Evolutionary conservation across 2,888 invertebrate species (phyloP), one percentile per base, ranked within the genome.

Genomic region (Oeneis ivallda): DNA sequence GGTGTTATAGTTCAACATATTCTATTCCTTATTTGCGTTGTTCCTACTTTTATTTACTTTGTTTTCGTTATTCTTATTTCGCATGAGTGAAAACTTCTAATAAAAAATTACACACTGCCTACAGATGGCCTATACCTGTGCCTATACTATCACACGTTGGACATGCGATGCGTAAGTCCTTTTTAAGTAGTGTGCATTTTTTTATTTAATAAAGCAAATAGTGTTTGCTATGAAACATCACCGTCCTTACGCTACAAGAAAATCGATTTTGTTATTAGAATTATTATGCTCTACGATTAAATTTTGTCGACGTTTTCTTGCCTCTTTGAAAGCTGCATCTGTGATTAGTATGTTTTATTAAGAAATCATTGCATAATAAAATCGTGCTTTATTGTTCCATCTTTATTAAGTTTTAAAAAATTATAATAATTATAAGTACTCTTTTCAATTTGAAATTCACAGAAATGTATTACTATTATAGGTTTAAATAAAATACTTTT

Each of bases 261-360:
- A 72, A 78, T 79, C 77, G 76, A 76, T 82, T 80, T 84, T 81
- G 9, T 26, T 26, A 26, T 26, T 9, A 67, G 62, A 67, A 64
- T 71, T 73, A 73, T 69, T 71, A 57, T 62, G 68, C 62, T 66
- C 65, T 50, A 47, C 47, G 52, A 69, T 39, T 66, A 58, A 58
- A 57, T 57, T 59, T 34, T 70, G 64, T 72, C 69, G 66, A 71
- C 62, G 64, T 65, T 61, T 71, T 83, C 85, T 89, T 89, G 88
- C 88, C 88, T 79, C 76, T 72, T 75, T 74, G 67, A 75, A 76
- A 77, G 76, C 80, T 84, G 79, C 81, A 83, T 83, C 87, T 89
- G 88, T 89, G 88, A 89, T 89, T 84, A 76, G 78, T 75, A 73
- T 79, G 65, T 54, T 66, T 67, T 64, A 52, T 19, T 57, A 57